Evolutionary conservation across 2,888 invertebrate genomes (phyloP), one percentile per base, ranked within the genome.

Genomic region (Cerceris ruficornis): DNA sequence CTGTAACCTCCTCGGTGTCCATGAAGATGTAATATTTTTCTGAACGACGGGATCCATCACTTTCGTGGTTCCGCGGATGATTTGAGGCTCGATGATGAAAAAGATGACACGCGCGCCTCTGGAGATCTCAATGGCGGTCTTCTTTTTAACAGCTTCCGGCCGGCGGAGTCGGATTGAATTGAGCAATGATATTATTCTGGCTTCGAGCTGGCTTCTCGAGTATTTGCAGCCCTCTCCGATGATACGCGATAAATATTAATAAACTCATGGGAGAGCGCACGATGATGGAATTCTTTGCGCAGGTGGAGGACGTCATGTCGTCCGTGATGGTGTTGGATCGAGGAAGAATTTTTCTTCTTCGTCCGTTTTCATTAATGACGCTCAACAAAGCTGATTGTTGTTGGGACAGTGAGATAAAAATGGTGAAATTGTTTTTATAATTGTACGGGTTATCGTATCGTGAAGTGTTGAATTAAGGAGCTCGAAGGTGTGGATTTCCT

Each of bases 21-120:
- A 69, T 84, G 83, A 83, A 83, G 83, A 83, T 80, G 82, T 83
- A 83, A 83, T 83, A 82, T 82, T 82, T 79, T 75, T 74, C 81
- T 65, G 46, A 28, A n/a, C 43, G 65, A 75, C 67, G 68, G 66
- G 78, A 79, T 78, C 74, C 69, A 74, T 80, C 75, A 80, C 62
- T 64, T n/a, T 17, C 66, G 66, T 66, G 61, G 65, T 58, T 65
- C 66, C 65, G 9, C n/a, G 69, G 14, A 59, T 60, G 78, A 72
- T 77, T 69, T 72, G 46, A 41, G 68, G 14, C 42, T 17, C 28
- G 28, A 28, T 28, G 6, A 59, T 49, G 76, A 77, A 69, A 77
- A 75, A 77, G 76, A 69, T 62, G 69, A 69, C 69, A 69, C 60
- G 77, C 68, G 65, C 15, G 59, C 42, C 55, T 58, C 28, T 14